Percentiles rank a stretch among this genome's conserved stretches.
phyloP scores from a whole-genome alignment of 2,888 invertebrate species.

The Synanthedon andrenaeformis region DNA sequence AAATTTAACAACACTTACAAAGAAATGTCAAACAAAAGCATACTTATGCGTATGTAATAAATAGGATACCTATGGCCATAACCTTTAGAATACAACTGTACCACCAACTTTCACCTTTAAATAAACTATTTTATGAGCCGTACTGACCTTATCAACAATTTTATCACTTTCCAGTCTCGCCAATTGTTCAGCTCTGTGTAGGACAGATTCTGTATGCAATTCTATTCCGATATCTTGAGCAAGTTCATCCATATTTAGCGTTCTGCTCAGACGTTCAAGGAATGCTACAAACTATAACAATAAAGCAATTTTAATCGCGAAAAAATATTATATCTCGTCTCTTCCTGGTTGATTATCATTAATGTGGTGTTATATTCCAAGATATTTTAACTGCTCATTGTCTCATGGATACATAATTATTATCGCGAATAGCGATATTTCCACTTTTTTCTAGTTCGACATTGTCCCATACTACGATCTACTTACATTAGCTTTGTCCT shows the following conservation, averaged over 20 bases:
- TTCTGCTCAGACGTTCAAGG: slow-evolving; percentile 84
- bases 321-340: slow-evolving; percentile 5
- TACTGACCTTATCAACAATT: slow-evolving; percentile 82
- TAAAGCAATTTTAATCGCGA: slow-evolving; percentile 9
- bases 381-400: background rate
- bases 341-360: background rate
- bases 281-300: slow-evolving; percentile 80
- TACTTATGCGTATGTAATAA: background rate
- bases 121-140: slow-evolving; percentile 1
- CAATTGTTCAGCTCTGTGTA: slow-evolving; percentile 88
- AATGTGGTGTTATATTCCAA: slow-evolving; percentile 1
- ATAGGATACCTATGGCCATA: slow-evolving; percentile 2
- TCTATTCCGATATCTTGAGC: slow-evolving; percentile 84
- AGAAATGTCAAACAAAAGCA: slow-evolving; percentile 1
- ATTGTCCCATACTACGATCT: background rate
- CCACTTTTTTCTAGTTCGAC: too few relatives aligned
- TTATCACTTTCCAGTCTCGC: slow-evolving; percentile 84
- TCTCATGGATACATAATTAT: background rate
- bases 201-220: slow-evolving; percentile 84
- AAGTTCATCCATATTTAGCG: slow-evolving; percentile 87
- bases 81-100: background rate
- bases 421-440: too few relatives aligned
- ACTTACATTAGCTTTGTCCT: slow-evolving; percentile 82
- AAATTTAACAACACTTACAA: slow-evolving; percentile 1
- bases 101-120: background rate